Evolutionary conservation across 2,888 invertebrate species (phyloP).

Genomic region (Nebria brevicollis): DNA sequence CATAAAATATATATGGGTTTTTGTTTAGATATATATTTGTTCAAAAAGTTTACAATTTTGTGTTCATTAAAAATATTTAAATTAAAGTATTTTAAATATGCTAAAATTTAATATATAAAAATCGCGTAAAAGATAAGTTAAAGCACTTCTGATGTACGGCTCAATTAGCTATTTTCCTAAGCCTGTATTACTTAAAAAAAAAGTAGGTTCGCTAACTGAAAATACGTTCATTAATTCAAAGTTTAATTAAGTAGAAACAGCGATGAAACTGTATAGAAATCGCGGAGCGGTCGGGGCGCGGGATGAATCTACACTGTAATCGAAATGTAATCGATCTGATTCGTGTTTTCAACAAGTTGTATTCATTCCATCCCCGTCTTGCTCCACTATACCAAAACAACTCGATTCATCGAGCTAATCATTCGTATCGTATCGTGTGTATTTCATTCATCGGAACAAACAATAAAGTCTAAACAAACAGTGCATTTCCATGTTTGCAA

Average conservation of each 20-base stretch:
- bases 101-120: too few species aligned
- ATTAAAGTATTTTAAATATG: too few species aligned
- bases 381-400: neutral
- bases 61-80: too few species aligned
- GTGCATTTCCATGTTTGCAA: neutral
- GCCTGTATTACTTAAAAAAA: too few species aligned
- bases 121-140: neutral
- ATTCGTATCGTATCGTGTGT: neutral
- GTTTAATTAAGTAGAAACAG: conserved; percentile 34
- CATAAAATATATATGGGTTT: too few species aligned
- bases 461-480: neutral
- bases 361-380: conserved; percentile 16
- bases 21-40: too few species aligned
- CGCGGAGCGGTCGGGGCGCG: too few species aligned
- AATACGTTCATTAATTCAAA: conserved; percentile 38
- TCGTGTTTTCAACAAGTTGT: conserved; percentile 32
- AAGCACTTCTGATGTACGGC: neutral
- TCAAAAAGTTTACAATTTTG: too few species aligned
- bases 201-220: neutral
- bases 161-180: too few species aligned
- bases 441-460: neutral
- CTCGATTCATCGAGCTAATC: neutral
- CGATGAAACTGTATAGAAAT: neutral
- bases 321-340: conserved; percentile 30
- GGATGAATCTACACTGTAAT: conserved; percentile 19